Evolutionary conservation across 1,140 invertebrate species (phyloP).

Genomic region (Drosophila varians): DNA sequence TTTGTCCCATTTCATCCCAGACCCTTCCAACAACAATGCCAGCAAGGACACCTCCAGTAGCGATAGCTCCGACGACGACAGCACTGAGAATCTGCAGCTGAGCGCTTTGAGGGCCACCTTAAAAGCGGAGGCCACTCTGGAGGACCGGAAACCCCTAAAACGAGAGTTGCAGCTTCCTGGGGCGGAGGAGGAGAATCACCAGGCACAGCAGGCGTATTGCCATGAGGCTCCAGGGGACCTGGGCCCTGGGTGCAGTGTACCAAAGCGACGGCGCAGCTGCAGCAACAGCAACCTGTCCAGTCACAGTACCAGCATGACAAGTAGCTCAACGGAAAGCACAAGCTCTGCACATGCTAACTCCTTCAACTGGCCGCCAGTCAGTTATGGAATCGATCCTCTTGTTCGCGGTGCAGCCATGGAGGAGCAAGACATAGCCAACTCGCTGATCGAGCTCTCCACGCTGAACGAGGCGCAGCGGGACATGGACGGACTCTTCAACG

Average conservation of each 20-base stretch:
- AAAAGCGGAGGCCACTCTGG: constrained; percentile 41
- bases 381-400: constrained; percentile 12
- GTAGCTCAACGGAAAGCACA: constrained; percentile 50
- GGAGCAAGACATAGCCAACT: constrained; percentile 40
- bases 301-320: constrained; percentile 39
- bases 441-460: constrained; percentile 56
- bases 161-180: constrained; percentile 9
- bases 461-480: neutral
- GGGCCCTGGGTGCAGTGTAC: constrained; percentile 15
- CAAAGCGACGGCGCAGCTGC: constrained; percentile 42
- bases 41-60: constrained; percentile 24
- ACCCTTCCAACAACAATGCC: neutral
- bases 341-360: constrained; percentile 15
- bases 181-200: constrained; percentile 1
- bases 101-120: constrained; percentile 50
- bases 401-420: constrained; percentile 20
- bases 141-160: constrained; percentile 48
- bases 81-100: constrained; percentile 48
- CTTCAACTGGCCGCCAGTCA: constrained; percentile 29
- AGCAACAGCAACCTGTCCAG: constrained; percentile 57
- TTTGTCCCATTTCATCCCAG: neutral
- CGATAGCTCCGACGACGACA: constrained; percentile 40
- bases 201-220: neutral
- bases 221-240: neutral
- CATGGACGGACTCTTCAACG: constrained; percentile 22